phyloP scores from a whole-genome alignment of 2,797 vertebrate genomes.

The Bovichtus variegatus region DNA sequence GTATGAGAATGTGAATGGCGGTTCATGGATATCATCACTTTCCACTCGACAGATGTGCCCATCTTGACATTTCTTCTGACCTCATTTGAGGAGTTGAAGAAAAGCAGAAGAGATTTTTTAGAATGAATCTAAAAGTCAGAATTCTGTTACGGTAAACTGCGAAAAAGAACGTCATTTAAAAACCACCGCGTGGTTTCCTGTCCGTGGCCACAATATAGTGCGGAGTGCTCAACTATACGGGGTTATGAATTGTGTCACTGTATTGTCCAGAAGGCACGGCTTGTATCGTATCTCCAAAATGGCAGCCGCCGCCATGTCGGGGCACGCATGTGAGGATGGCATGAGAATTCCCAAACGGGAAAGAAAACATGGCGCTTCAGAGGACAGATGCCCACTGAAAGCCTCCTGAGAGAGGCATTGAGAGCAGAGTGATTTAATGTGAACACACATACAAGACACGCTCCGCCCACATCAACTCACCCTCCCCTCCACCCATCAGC shows the following conservation, averaged over 20 bases:
- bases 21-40: constrained; percentile 31
- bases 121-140: neutral
- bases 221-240: neutral
- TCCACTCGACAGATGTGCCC: constrained; percentile 20
- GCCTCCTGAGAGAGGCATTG: constrained; percentile 78
- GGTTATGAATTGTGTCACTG: constrained; percentile 3
- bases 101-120: neutral
- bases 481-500: constrained; percentile 55
- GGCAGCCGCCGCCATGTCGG: constrained; percentile 79
- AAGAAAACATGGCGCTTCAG: constrained; percentile 69
- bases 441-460: constrained; percentile 70
- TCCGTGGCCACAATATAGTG: neutral
- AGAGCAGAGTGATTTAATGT: constrained; percentile 83
- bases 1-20: constrained; percentile 22
- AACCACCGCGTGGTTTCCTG: neutral
- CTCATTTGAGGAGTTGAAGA: constrained; percentile 15
- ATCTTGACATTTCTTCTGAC: constrained; percentile 35
- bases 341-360: constrained; percentile 77
- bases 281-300: constrained; percentile 75
- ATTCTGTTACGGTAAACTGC: neutral
- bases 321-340: constrained; percentile 71
- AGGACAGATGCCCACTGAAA: constrained; percentile 84
- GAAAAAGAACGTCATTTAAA: neutral
- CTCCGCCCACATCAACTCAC: constrained; percentile 70
- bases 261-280: constrained; percentile 26